Evolutionary conservation across 2,888 invertebrate species (phyloP).

Genomic region (Melinaea menophilus): DNA sequence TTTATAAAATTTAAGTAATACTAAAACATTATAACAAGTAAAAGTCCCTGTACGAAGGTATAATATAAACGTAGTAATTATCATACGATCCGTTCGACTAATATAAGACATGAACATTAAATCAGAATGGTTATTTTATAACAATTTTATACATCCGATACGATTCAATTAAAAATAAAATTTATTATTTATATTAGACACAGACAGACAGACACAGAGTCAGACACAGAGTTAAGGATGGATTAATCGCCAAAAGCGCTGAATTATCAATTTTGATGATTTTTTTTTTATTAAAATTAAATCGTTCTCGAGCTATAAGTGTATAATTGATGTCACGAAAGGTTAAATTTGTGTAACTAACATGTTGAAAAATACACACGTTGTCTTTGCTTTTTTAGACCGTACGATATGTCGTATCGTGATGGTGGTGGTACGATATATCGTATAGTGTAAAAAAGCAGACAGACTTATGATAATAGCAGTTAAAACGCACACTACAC

Average conservation of each 20-base stretch:
- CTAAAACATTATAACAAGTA: background rate
- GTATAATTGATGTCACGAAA: no score
- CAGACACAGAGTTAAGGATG: no score
- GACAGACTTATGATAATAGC: conserved; percentile 59
- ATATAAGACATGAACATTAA: conserved; percentile 39
- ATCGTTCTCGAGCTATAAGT: no score
- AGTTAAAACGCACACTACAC: conserved; percentile 45
- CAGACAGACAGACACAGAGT: no score
- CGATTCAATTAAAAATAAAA: conserved; percentile 11
- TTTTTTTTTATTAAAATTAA: no score
- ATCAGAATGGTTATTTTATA: conserved; percentile 30
- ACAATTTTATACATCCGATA: conserved; percentile 21
- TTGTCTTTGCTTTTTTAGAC: no score
- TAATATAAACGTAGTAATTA: conserved; percentile 36
- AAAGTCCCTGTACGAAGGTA: background rate
- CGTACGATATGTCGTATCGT: background rate
- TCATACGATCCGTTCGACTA: conserved; percentile 39
- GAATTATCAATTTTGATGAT: no score
- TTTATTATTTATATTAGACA: no score
- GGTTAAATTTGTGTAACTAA: no score
- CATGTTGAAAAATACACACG: no score
- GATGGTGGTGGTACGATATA: conserved; percentile 11
- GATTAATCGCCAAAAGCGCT: no score
- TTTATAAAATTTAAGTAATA: background rate
- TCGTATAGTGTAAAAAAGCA: conserved; percentile 26